Base-by-base conservation (phyloP, 2,888 invertebrate genomes). In the Eupithecia inturbata region DNA sequence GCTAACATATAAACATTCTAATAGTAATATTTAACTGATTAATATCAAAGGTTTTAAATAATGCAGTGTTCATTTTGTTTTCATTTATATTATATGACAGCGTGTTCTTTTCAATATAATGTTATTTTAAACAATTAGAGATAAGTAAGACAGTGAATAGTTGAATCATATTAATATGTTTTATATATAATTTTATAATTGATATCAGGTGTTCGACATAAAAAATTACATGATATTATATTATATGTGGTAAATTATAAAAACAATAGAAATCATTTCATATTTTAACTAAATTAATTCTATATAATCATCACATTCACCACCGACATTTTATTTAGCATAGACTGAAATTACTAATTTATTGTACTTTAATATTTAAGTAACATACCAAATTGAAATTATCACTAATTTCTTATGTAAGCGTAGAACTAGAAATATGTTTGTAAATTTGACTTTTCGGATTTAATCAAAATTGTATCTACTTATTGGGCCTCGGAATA, bases 281-380 rank as follows among this genome's bases (percentile, higher is more conserved):
- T 66, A 22, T n/a, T 3, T 64, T 16, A 16, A 66, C 39, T 26
- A 16, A 36, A 36, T 33, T 39, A 22, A 36, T 36, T 39, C 14
- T 36, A 22, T 66, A 57, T 26, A 49, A 36, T 26, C 36, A 22
- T 66, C n/a, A 64, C 36, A 64, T 36, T 64, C n/a, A 69, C 92
- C 93, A 92, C 93, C 93, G 93, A 92, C 82, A 26, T 57, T 22
- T 26, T 57, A 75, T 87, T 80, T 91, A 89, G 88, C 45, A 81
- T 90, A 92, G 93, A 92, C 92, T 93, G 92, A 53, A 88, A 83
- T 78, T 79, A 79, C 85, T 91, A 88, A 92, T 90, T 91, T 92
- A 91, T 92, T 90, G 79, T 85, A 78, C 82, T 33, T 36, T 85
- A 86, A 70, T 66, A 80, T 75, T 69, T 91, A 92, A 90, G 89